Evolutionary conservation across 2,113 vertebrate species (phyloP), one percentile per base, ranked within the genome.

Genomic region (Oryzias woworae): DNA sequence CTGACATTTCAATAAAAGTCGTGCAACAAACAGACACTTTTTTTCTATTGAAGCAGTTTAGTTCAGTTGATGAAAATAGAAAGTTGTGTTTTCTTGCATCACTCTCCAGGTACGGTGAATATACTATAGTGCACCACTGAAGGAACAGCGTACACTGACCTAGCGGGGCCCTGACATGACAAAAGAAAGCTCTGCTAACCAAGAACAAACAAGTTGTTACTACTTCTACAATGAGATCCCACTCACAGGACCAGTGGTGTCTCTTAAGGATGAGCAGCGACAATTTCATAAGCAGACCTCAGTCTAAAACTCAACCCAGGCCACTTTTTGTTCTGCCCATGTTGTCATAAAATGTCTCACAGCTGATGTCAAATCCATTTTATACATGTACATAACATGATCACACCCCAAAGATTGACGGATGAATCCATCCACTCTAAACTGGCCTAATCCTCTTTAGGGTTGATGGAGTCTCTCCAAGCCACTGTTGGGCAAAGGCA

Each of bases 211-310:
- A 66, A 63, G 62, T 58, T 57, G 63, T 42, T 58, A 50, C 57
- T 26, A 49, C 20, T 20, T 20, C 1, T 20, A 20, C 20, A 20
- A 1, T 20, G 20, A 20, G 20, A 80, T 82, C 81, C 68, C 67
- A 62, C 8, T 80, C 73, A 70, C 55, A 58, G 75, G 77, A 73
- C 85, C 84, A 78, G 84, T 77, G 73, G 72, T 49, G 36, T 67
- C 53, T 65, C 62, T 46, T 68, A 53, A 14, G 63, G 41, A 26
- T 43, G 70, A 58, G 55, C 45, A 60, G 58, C 41, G 36, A 18
- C 41, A 6, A 14, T 23, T 23, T 26, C 18, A 13, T 7, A 36
- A 36, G 57, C 41, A 23, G 46, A 17, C 58, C 24, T 62, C 28
- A 46, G 55, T 52, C 46, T 53, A 1, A 31, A 5, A 15, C 17